Evolutionary conservation across 2,888 invertebrate genomes (phyloP).

Genomic region (Margaritifera margaritifera): DNA sequence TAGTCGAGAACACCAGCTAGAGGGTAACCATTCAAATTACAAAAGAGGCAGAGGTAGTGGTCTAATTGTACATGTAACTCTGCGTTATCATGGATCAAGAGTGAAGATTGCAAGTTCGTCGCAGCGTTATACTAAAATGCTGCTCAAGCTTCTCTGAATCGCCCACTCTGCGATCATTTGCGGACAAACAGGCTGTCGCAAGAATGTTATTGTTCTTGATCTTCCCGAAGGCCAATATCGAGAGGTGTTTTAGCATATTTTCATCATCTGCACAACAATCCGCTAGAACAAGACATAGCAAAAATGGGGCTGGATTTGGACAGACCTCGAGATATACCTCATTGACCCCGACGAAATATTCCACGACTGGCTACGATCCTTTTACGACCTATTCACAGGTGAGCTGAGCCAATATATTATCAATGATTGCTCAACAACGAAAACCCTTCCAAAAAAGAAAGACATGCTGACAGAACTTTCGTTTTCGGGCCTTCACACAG

Average conservation of each 20-base stretch:
- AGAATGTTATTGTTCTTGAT: slow-evolving; percentile 5
- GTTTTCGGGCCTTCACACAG: slow-evolving; percentile 12
- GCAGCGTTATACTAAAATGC: no score
- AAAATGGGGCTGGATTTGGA: no score
- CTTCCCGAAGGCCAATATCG: slow-evolving; percentile 2
- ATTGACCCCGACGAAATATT: slow-evolving; percentile 13
- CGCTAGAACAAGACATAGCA: slow-evolving; percentile 4
- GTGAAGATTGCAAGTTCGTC: no score
- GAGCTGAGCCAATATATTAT: slow-evolving; percentile 22
- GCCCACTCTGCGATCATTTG: no score
- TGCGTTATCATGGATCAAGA: no score
- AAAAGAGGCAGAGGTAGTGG: no score
- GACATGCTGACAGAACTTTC: slow-evolving; percentile 11
- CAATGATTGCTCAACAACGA: slow-evolving; percentile 16
- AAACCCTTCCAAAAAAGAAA: slow-evolving; percentile 15
- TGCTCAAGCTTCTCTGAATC: no score
- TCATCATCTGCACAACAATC: slow-evolving; percentile 8
- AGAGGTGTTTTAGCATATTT: slow-evolving; percentile 2
- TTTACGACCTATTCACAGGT: slow-evolving; percentile 14
- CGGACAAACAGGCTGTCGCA: slow-evolving; percentile 13
- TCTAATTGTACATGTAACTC: no score
- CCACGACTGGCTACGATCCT: slow-evolving; percentile 12
- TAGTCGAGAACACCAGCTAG: no score
- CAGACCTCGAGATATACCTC: slow-evolving; percentile 5
- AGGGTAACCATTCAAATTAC: no score